phyloP scores from a whole-genome alignment of 2,888 invertebrate species.

The Melipona bicolor region DNA sequence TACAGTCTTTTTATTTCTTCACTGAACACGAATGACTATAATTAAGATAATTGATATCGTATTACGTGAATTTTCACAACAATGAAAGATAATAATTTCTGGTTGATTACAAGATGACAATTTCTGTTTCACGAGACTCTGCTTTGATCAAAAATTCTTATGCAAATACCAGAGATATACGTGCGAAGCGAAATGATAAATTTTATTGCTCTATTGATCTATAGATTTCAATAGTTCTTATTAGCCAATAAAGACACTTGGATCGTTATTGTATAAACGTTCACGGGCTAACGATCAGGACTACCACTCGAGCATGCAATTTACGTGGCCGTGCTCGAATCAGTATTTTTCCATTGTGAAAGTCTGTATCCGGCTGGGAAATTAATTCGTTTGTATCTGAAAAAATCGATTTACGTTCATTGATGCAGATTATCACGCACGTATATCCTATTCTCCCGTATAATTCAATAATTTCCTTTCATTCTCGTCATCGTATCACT shows the following conservation, averaged over 20 bases:
- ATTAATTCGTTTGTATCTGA: constrained; percentile 47
- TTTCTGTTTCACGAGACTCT: not conserved
- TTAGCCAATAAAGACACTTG: constrained; percentile 58
- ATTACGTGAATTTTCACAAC: too few species aligned
- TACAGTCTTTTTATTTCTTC: too few species aligned
- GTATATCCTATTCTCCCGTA: not conserved
- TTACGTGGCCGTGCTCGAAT: constrained; percentile 60
- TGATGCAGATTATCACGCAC: constrained; percentile 18
- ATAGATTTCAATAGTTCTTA: constrained; percentile 56
- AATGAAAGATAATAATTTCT: not conserved
- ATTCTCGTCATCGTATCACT: not conserved
- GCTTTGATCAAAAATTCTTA: constrained; percentile 29
- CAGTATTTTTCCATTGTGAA: constrained; percentile 75
- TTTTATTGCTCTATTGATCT: constrained; percentile 44
- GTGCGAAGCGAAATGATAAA: constrained; percentile 39
- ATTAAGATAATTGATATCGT: too few species aligned
- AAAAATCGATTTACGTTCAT: constrained; percentile 57
- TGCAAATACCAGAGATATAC: constrained; percentile 21
- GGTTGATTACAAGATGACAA: not conserved
- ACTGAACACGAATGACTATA: too few species aligned
- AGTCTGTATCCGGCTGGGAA: constrained; percentile 67
- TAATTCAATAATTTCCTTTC: not conserved
- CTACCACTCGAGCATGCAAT: constrained; percentile 32
- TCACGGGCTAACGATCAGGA: constrained; percentile 64
- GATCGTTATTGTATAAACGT: constrained; percentile 62